Conservation (phyloP, 1,140 invertebrate genomes). For the Leucophenga varia region DNA sequence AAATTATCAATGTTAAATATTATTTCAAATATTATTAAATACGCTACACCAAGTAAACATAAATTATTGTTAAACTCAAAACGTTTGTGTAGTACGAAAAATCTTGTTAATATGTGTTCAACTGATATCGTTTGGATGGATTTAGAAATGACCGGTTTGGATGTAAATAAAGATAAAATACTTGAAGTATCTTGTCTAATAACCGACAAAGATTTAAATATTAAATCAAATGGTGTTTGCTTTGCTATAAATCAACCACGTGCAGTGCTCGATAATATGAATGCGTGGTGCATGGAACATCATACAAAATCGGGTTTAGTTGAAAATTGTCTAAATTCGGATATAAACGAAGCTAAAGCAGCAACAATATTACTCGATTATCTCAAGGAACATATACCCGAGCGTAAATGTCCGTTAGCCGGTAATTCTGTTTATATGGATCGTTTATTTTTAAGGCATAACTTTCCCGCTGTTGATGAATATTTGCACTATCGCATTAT, state of each 20-base stretch:
- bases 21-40: too few relatives aligned
- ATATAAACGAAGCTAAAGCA: constrained; percentile 65
- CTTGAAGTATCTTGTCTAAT: constrained; percentile 87
- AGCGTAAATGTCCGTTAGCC: constrained; percentile 73
- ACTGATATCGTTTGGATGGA: constrained; percentile 60
- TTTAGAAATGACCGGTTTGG: constrained; percentile 75
- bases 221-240: constrained; percentile 75
- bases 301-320: constrained; percentile 77
- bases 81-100: too few relatives aligned
- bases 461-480: constrained; percentile 72
- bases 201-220: constrained; percentile 78
- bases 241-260: constrained; percentile 82
- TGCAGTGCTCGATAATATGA: constrained; percentile 74
- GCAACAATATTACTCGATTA: constrained; percentile 75
- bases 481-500: constrained; percentile 92
- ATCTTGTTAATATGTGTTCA: too few relatives aligned
- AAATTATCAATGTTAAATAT: too few relatives aligned
- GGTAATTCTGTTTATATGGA: constrained; percentile 92
- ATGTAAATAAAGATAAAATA: constrained; percentile 76
- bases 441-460: constrained; percentile 72
- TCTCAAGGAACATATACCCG: constrained; percentile 67
- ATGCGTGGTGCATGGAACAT: constrained; percentile 76
- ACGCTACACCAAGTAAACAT: too few relatives aligned
- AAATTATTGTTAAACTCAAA: too few relatives aligned
- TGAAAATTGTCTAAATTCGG: constrained; percentile 69